Conservation (phyloP, 2,797 vertebrate genomes). For the Darevskia mixta region DNA sequence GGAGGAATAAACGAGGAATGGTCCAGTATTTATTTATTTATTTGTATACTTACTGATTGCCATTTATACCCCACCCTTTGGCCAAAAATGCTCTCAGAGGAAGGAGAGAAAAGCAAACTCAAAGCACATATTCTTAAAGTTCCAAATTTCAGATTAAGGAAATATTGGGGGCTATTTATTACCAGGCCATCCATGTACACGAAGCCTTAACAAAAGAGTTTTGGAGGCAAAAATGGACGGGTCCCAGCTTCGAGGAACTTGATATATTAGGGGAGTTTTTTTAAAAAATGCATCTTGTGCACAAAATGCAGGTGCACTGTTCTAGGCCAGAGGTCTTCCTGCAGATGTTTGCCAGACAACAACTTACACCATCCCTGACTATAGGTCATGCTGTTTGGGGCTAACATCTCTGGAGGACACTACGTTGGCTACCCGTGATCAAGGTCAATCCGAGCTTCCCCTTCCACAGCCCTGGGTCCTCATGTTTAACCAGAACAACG, state of each 20-base stretch:
- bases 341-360: too few relatives aligned
- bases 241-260: neutral
- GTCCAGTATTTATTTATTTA: too few relatives aligned
- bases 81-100: neutral
- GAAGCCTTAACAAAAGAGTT: neutral
- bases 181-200: neutral
- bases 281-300: neutral
- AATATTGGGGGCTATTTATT: neutral
- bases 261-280: too few relatives aligned
- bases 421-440: neutral
- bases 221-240: neutral
- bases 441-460: neutral
- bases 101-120: too few relatives aligned
- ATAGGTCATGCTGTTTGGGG: too few relatives aligned
- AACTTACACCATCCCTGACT: too few relatives aligned
- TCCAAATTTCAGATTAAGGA: too few relatives aligned
- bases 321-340: too few relatives aligned
- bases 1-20: neutral
- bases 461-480: neutral
- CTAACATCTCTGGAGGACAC: too few relatives aligned
- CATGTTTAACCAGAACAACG: neutral
- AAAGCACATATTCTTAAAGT: too few relatives aligned
- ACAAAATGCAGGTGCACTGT: constrained; percentile 6
- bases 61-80: neutral
- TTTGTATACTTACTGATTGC: neutral